A percentile compares a stretch with the other conserved stretches of the same genome.
Conservation (phyloP, 2,113 vertebrate species). For the Thunnus thynnus region DNA sequence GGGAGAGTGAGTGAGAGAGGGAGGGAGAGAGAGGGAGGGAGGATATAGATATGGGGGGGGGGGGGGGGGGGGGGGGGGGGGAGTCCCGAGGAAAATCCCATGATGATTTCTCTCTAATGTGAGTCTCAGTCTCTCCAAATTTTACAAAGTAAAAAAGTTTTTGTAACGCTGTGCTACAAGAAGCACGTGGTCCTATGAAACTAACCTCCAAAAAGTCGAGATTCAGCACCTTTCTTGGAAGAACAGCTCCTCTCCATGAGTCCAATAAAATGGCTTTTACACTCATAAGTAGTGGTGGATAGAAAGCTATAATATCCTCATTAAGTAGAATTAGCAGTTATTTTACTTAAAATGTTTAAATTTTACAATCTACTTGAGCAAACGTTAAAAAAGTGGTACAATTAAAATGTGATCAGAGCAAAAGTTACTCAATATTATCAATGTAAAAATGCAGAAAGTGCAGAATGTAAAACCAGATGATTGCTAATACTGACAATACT, state of each 20-base stretch:
- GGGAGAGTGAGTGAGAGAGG: conserved; percentile 1
- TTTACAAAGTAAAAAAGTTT: neutral
- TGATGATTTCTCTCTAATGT: conserved; percentile 26
- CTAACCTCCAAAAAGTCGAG: neutral
- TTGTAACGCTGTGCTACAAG: neutral
- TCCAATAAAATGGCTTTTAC: too few species aligned
- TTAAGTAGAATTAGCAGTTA: too few species aligned
- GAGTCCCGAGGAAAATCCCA: conserved; percentile 60
- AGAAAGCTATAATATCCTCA: too few species aligned
- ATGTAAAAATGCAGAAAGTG: too few species aligned
- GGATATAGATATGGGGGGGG: conserved; percentile 22
- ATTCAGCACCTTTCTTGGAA: conserved; percentile 72
- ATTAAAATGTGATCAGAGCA: too few species aligned
- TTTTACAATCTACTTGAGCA: too few species aligned
- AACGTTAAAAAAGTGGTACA: too few species aligned
- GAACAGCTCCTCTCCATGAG: conserved; percentile 70
- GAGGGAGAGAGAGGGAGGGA: conserved; percentile 8
- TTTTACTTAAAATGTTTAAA: too few species aligned
- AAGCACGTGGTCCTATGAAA: neutral
- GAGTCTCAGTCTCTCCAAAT: neutral
- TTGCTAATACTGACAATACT: too few species aligned
- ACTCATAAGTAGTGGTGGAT: too few species aligned
- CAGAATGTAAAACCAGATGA: too few species aligned
- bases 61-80: conserved; percentile 47
- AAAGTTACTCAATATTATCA: too few species aligned